phyloP scores from a whole-genome alignment of 1,140 invertebrate species.

The Nasonia vitripennis region DNA sequence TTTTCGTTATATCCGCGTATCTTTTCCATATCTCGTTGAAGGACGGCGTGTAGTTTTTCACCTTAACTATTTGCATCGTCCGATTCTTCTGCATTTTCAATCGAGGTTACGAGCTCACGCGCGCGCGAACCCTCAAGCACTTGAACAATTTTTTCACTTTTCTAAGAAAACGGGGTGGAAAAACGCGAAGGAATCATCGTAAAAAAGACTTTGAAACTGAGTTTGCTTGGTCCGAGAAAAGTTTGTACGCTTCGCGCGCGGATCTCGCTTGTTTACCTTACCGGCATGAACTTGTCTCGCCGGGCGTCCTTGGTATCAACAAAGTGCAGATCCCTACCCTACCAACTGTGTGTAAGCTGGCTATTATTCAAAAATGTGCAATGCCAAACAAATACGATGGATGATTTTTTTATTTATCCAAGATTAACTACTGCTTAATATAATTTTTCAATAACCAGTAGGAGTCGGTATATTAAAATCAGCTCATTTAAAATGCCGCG shows the following conservation, averaged over 20 bases:
- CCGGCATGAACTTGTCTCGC: slow-evolving; percentile 12
- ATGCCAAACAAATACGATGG: too few species aligned
- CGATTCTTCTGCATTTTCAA: slow-evolving; percentile 20
- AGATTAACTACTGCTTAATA: not conserved
- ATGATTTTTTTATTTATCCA: slow-evolving; percentile 8
- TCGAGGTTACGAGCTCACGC: not conserved
- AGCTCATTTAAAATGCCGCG: not conserved
- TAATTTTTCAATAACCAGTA: not conserved
- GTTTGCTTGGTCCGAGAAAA: slow-evolving; percentile 10
- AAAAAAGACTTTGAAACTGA: slow-evolving; percentile 16
- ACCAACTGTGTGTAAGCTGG: not conserved
- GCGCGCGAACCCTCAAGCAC: not conserved
- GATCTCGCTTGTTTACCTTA: slow-evolving; percentile 26
- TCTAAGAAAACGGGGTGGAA: not conserved
- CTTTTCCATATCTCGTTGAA: slow-evolving; percentile 48
- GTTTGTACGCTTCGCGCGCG: slow-evolving; percentile 39
- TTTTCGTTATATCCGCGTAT: slow-evolving; percentile 44
- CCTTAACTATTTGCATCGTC: slow-evolving; percentile 61
- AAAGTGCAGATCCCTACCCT: not conserved
- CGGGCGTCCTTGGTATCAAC: too few species aligned
- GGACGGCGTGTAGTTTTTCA: slow-evolving; percentile 29
- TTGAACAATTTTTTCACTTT: not conserved
- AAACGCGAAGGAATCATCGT: slow-evolving; percentile 30
- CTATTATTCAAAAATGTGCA: not conserved
- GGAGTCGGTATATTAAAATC: not conserved